These are phyloP conservation scores for Falcaria lacertinaria DNA, from an alignment of 2,888 invertebrate genomes.

Conservation along the genomic window DNA sequence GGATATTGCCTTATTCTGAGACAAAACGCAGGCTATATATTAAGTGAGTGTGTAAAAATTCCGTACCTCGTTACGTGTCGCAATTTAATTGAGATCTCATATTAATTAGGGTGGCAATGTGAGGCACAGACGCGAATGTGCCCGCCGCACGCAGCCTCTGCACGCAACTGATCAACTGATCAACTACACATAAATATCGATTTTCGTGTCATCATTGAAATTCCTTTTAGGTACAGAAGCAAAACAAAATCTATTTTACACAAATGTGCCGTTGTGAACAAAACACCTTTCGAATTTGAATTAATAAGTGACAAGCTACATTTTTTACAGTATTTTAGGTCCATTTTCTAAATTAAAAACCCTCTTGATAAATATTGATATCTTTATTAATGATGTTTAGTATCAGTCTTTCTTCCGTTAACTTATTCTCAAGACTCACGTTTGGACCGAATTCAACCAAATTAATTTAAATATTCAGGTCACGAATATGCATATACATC, in stretches of 20 bases:
- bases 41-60: conserved; percentile 64
- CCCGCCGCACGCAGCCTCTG: conserved; percentile 69
- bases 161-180: conserved; percentile 64
- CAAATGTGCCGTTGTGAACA: too few relatives aligned
- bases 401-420: not conserved
- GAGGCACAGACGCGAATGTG: conserved; percentile 66
- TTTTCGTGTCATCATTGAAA: conserved; percentile 31
- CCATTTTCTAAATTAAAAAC: too few relatives aligned
- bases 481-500: too few relatives aligned
- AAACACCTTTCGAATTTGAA: too few relatives aligned
- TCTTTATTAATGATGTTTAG: not conserved
- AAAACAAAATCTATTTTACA: too few relatives aligned
- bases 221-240: conserved; percentile 9
- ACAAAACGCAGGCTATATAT: conserved; percentile 56
- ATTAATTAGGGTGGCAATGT: conserved; percentile 77
- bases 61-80: conserved; percentile 72
- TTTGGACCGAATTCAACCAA: too few relatives aligned
- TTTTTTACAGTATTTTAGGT: too few relatives aligned
- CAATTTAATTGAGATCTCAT: conserved; percentile 80
- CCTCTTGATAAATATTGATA: too few relatives aligned
- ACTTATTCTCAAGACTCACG: not conserved
- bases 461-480: too few relatives aligned
- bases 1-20: conserved; percentile 61
- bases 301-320: too few relatives aligned
- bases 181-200: conserved; percentile 31